Evolutionary conservation across 1,140 invertebrate species (phyloP), one percentile per base, ranked within the genome.

Genomic region (Physella acuta): DNA sequence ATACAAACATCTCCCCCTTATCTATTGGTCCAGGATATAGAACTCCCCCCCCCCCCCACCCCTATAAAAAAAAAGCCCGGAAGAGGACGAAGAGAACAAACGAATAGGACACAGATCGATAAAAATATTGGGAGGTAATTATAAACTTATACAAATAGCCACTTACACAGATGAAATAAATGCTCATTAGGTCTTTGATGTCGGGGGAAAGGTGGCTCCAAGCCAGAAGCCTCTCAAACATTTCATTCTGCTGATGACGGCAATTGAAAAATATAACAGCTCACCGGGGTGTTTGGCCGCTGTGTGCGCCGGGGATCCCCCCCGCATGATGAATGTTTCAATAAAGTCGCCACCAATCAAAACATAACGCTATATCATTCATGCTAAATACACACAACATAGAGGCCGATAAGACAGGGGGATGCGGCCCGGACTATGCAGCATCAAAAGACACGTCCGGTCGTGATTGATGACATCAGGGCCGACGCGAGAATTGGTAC

Each of bases 201-300:
- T 62, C n/a, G n/a, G n/a, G n/a, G n/a, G n/a, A n/a, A n/a, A 64
- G n/a, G 62, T 64, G 14, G 44, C 62, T 64, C 1, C 24, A 33
- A 64, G 49, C 62, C 62, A 64, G 52, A 51, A 34, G 62, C 49
- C 52, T 49, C 34, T 64, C 62, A 64, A 64, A 64, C 62, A 64
- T 52, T 64, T 52, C 52, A 31, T 64, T 33, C 28, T 53, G 1
- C 20, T 28, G 3, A 44, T 24, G 17, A 62, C 34, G n/a, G 36
- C 26, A 31, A 51, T 52, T 52, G 51, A 64, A 64, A 33, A 30
- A 51, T 64, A 52, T 53, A 64, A 64, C 30, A 64, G 30, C 49
- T 52, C 62, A 34, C 28, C 26, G 30, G 62, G 62, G 33, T 64
- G 33, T 64, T 64, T 64, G 62, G 20, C 31, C 26, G 1, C 30